Conservation (phyloP, 1,140 invertebrate genomes). For the Asbolus verrucosus region DNA sequence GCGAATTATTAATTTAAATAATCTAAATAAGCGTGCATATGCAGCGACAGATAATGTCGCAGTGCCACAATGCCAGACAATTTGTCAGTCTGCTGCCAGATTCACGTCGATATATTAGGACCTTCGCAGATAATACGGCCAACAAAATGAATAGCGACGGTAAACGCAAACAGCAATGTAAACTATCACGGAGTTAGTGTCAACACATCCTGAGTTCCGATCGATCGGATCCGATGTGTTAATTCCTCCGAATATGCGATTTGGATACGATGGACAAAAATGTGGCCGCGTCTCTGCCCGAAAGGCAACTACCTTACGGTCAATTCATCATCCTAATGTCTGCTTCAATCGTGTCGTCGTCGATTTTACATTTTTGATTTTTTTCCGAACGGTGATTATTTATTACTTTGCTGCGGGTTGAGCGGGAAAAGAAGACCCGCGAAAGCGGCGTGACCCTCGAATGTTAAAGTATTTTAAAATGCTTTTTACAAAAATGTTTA, state of each 20-base stretch:
- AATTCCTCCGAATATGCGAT: conserved; percentile 45
- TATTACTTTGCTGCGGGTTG: too few species aligned
- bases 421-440: too few species aligned
- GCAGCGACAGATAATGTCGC: conserved; percentile 22
- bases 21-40: conserved; percentile 19
- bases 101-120: conserved; percentile 36
- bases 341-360: conserved; percentile 6
- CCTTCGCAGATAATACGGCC: conserved; percentile 21
- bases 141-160: conserved; percentile 47
- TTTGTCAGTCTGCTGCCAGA: conserved; percentile 33
- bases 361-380: conserved; percentile 24
- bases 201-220: conserved; percentile 42
- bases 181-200: conserved; percentile 48
- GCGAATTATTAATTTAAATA: conserved; percentile 33
- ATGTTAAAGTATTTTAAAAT: too few species aligned
- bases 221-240: conserved; percentile 37
- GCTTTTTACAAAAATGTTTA: too few species aligned
- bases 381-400: too few species aligned
- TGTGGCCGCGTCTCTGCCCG: not conserved
- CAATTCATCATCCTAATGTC: conserved; percentile 8
- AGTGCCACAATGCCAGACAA: conserved; percentile 30
- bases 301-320: conserved; percentile 6
- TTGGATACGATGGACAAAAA: conserved; percentile 3
- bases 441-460: too few species aligned
- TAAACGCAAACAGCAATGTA: conserved; percentile 44